These are phyloP conservation scores for Spea hammondii DNA, from an alignment of 2,797 vertebrate genomes.

Conservation along the genomic window DNA sequence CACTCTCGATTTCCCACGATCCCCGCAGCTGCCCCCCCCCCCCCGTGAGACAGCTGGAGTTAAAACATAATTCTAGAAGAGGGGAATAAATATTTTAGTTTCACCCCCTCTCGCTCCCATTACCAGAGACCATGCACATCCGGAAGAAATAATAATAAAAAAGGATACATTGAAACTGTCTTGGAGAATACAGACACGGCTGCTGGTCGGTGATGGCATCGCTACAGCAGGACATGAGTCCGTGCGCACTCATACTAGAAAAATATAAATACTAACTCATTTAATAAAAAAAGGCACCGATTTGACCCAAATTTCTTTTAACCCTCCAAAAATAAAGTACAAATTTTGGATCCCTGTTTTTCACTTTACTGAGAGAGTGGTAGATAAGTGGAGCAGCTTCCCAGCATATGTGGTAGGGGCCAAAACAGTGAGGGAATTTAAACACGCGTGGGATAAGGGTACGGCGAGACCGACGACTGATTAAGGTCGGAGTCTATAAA, in stretches of 20 bases:
- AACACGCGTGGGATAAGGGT: too few species aligned
- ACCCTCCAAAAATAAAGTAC: too few species aligned
- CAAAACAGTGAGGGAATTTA: too few species aligned
- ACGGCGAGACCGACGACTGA: too few species aligned
- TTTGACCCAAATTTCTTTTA: too few species aligned
- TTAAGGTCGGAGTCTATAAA: too few species aligned
- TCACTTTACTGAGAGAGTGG: too few species aligned
- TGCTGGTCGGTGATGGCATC: slow-evolving; percentile 6
- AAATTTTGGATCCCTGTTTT: too few species aligned
- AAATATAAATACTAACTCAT: too few species aligned
- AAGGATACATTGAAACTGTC: slow-evolving; percentile 18
- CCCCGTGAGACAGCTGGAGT: slow-evolving; percentile 40
- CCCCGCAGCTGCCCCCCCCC: slow-evolving; percentile 12
- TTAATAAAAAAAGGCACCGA: too few species aligned
- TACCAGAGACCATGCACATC: slow-evolving; percentile 13
- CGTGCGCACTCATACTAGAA: background rate
- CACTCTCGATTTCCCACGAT: slow-evolving; percentile 34
- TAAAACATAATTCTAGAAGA: slow-evolving; percentile 21
- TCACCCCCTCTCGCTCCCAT: slow-evolving; percentile 3
- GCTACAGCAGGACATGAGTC: background rate
- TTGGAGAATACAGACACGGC: background rate
- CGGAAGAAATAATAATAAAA: slow-evolving; percentile 1
- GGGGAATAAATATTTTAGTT: slow-evolving; percentile 51
- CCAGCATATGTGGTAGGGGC: too few species aligned
- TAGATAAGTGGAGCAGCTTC: too few species aligned